Evolutionary conservation across 2,113 vertebrate genomes (phyloP).

Genomic region (Brachyistius frenatus): DNA sequence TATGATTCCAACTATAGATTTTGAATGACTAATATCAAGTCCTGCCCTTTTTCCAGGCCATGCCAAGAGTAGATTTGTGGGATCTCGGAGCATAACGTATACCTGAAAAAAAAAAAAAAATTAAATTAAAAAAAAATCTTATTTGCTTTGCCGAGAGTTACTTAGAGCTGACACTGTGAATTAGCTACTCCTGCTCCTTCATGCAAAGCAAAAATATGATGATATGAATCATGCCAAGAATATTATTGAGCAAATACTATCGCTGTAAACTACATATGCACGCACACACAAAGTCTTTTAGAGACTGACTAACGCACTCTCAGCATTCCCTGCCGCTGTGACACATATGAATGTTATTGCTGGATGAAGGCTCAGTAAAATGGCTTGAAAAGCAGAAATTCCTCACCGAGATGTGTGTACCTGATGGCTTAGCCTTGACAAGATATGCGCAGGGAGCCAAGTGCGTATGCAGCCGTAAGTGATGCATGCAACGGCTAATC

Average conservation of each 20-base stretch:
- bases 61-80: too few relatives aligned
- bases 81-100: too few relatives aligned
- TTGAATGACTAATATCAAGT: too few relatives aligned
- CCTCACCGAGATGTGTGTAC: slow-evolving; percentile 53
- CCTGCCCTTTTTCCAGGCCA: too few relatives aligned
- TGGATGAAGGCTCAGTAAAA: slow-evolving; percentile 45
- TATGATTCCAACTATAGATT: too few relatives aligned
- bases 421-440: slow-evolving; percentile 48
- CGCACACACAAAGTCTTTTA: slow-evolving; percentile 7
- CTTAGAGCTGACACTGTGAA: neutral
- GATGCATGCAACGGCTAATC: slow-evolving; percentile 49
- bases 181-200: neutral
- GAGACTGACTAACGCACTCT: slow-evolving; percentile 31
- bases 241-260: slow-evolving; percentile 15
- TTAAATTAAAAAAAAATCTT: neutral
- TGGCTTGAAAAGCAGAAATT: slow-evolving; percentile 43
- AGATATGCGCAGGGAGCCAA: slow-evolving; percentile 20
- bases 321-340: slow-evolving; percentile 14
- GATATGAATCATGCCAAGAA: slow-evolving; percentile 20
- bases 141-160: neutral
- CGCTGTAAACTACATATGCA: neutral
- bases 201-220: slow-evolving; percentile 5
- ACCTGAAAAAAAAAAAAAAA: neutral
- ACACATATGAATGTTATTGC: slow-evolving; percentile 38
- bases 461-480: slow-evolving; percentile 41